phyloP scores from a whole-genome alignment of 2,888 invertebrate genomes.

The Nipponacmea schrenckii region DNA sequence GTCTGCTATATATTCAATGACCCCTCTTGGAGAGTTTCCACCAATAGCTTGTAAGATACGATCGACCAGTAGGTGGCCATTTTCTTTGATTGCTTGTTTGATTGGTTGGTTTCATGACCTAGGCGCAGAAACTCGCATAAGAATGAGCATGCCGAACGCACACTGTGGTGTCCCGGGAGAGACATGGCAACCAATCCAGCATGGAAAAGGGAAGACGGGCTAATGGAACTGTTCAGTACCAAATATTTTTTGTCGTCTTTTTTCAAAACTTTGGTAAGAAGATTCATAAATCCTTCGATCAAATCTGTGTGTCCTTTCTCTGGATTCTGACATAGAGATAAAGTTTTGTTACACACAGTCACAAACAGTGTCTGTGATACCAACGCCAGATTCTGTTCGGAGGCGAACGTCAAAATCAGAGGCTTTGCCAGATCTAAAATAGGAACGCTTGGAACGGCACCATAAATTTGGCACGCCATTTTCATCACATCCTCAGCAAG shows the following conservation, averaged over 20 bases:
- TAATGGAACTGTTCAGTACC: constrained; percentile 64
- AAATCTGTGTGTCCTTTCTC: constrained; percentile 78
- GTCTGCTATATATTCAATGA: constrained; percentile 75
- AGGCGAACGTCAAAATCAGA: constrained; percentile 66
- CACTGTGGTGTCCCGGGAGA: neutral
- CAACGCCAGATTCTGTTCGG: constrained; percentile 49
- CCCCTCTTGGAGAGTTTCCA: constrained; percentile 73
- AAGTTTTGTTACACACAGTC: constrained; percentile 57
- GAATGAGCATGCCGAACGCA: constrained; percentile 19
- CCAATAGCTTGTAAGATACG: constrained; percentile 71
- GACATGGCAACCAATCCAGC: neutral
- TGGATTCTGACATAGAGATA: constrained; percentile 52
- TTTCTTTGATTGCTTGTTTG: constrained; percentile 71
- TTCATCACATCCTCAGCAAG: constrained; percentile 77
- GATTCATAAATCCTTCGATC: constrained; percentile 77
- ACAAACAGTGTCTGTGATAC: constrained; percentile 68
- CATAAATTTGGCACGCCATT: constrained; percentile 77
- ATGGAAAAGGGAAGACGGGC: neutral
- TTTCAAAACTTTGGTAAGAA: constrained; percentile 76
- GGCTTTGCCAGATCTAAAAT: constrained; percentile 81
- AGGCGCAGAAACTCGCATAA: constrained; percentile 72
- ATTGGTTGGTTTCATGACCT: constrained; percentile 65
- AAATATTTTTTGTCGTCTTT: constrained; percentile 73
- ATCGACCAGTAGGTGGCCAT: constrained; percentile 75
- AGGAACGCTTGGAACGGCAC: constrained; percentile 77